These are phyloP conservation scores for Halesus radiatus DNA, from an alignment of 1,140 invertebrate species.

Conservation along the genomic window DNA sequence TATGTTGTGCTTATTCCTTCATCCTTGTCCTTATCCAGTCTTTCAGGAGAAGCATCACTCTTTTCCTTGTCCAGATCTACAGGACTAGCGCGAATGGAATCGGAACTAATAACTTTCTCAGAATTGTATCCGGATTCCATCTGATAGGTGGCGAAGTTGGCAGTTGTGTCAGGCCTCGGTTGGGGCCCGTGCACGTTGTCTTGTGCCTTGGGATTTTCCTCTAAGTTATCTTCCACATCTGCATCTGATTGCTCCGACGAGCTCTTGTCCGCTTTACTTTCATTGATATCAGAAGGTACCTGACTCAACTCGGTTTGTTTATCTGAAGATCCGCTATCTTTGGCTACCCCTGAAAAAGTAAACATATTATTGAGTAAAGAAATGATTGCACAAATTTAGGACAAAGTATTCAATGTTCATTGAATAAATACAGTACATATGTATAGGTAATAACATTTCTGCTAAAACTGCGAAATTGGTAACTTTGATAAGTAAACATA, in stretches of 20 bases:
- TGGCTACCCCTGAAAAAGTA: constrained; percentile 16
- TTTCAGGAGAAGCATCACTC: constrained; percentile 69
- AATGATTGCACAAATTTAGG: neutral
- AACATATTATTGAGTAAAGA: constrained; percentile 48
- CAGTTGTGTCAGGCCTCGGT: constrained; percentile 63
- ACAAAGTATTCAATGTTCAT: neutral
- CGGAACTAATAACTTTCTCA: constrained; percentile 72
- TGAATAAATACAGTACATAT: neutral
- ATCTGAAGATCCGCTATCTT: constrained; percentile 10
- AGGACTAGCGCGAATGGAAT: constrained; percentile 70
- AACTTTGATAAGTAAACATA: constrained; percentile 19
- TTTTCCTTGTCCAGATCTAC: constrained; percentile 69
- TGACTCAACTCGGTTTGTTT: constrained; percentile 46
- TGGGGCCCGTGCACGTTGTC: constrained; percentile 59
- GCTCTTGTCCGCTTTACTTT: constrained; percentile 64
- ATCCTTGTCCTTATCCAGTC: constrained; percentile 69
- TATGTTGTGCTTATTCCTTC: constrained; percentile 58
- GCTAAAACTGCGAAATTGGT: no score
- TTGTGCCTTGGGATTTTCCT: constrained; percentile 69
- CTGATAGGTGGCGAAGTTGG: constrained; percentile 66
- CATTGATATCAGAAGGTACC: constrained; percentile 31
- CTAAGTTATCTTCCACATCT: constrained; percentile 85
- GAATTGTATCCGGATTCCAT: constrained; percentile 81
- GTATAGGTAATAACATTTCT: no score
- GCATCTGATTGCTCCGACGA: constrained; percentile 80